Conservation (phyloP, 2,888 invertebrate species). For the Slavum lentiscoides region DNA sequence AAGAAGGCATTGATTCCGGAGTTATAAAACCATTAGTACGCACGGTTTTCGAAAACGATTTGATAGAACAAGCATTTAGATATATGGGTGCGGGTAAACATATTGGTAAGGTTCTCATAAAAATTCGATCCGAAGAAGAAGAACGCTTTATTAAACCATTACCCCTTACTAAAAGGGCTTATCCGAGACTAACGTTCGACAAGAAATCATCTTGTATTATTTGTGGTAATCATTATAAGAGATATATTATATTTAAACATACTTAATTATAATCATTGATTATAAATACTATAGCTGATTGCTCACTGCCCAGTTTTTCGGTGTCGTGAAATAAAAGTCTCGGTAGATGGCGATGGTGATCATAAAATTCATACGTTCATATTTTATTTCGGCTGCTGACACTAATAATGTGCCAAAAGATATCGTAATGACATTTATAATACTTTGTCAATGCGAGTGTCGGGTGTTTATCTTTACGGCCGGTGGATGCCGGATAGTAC, state of each 20-base stretch:
- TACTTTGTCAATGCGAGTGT: no score
- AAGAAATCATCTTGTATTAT: conserved; percentile 63
- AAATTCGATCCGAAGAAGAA: conserved; percentile 63
- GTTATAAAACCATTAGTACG: conserved; percentile 71
- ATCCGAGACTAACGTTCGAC: conserved; percentile 63
- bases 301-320: no score
- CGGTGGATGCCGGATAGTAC: no score
- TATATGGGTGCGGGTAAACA: conserved; percentile 72
- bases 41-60: conserved; percentile 68
- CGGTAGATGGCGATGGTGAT: no score
- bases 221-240: conserved; percentile 61
- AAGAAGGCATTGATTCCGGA: conserved; percentile 70
- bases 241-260: not conserved
- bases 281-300: no score
- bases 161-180: conserved; percentile 59
- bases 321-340: no score
- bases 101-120: conserved; percentile 74
- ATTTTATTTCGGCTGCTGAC: no score
- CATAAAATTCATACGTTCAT: no score
- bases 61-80: conserved; percentile 74
- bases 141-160: conserved; percentile 47
- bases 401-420: no score
- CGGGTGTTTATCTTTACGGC: no score
- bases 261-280: no score
- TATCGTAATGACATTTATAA: no score